Percentiles rank a stretch among this genome's conserved stretches.
Evolutionary conservation across 2,113 vertebrate species (phyloP).

Genomic region (Eolophus roseicapilla): DNA sequence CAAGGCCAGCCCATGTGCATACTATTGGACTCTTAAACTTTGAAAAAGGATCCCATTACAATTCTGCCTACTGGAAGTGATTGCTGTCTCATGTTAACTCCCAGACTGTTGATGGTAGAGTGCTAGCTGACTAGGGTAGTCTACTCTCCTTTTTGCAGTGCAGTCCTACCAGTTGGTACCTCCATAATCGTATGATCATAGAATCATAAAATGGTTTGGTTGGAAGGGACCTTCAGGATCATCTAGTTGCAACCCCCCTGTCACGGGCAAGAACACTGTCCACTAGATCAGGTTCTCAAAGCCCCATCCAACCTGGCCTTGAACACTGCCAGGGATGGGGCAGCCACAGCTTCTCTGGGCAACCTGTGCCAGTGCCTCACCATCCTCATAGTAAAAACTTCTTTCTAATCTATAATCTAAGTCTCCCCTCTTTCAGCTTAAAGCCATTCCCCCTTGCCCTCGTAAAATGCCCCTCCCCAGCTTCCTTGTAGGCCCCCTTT

Average conservation of each 20-base stretch:
- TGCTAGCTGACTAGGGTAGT: background rate
- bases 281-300: background rate
- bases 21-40: background rate
- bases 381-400: background rate
- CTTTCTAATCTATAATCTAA: background rate
- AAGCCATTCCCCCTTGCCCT: background rate
- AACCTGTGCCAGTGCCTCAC: background rate
- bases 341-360: background rate
- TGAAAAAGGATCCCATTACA: background rate
- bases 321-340: background rate
- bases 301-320: background rate
- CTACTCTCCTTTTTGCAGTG: background rate
- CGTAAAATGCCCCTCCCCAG: background rate
- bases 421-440: background rate
- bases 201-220: background rate
- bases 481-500: background rate
- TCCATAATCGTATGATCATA: background rate
- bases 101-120: background rate
- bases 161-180: background rate
- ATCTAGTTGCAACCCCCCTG: background rate
- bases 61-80: background rate
- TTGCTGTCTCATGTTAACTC: background rate
- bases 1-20: background rate
- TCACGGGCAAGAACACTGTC: background rate
- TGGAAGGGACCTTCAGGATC: background rate